Evolutionary conservation across 1,140 invertebrate species (phyloP).

Genomic region (Eupeodes corollae): DNA sequence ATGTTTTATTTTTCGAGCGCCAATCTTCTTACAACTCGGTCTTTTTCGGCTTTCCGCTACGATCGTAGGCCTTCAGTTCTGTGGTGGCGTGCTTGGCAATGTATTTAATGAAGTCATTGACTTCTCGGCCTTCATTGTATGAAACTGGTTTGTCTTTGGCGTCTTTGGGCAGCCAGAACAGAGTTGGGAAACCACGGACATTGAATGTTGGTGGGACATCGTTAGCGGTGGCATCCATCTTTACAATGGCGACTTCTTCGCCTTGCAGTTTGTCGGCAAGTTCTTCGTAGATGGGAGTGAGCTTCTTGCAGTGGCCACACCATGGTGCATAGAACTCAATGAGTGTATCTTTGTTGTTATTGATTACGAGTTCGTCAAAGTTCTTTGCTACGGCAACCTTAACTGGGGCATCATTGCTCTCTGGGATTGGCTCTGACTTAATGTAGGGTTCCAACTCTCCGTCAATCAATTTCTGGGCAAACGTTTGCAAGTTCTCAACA

Average conservation of each 20-base stretch:
- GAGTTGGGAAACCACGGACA: constrained; percentile 93
- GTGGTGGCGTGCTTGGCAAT: constrained; percentile 84
- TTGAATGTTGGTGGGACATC: constrained; percentile 89
- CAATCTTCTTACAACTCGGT: constrained; percentile 27
- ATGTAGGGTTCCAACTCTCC: constrained; percentile 82
- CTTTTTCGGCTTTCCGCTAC: constrained; percentile 71
- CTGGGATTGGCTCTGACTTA: constrained; percentile 91
- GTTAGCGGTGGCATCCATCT: constrained; percentile 97
- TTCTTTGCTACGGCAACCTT: constrained; percentile 93
- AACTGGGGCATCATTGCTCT: constrained; percentile 70
- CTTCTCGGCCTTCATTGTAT: constrained; percentile 90
- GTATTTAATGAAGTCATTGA: constrained; percentile 94
- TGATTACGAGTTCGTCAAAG: constrained; percentile 88
- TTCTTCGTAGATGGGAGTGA: constrained; percentile 89
- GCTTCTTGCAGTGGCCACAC: constrained; percentile 97
- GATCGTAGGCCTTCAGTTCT: constrained; percentile 79
- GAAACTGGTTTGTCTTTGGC: constrained; percentile 67
- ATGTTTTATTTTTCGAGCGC: no score
- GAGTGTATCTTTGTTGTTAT: constrained; percentile 85
- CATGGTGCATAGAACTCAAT: constrained; percentile 98
- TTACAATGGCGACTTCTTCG: constrained; percentile 88
- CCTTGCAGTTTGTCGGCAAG: constrained; percentile 79
- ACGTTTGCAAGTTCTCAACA: constrained; percentile 78
- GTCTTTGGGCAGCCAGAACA: constrained; percentile 89
- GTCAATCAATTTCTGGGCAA: constrained; percentile 74